Evolutionary conservation across 2,888 invertebrate species (phyloP), one percentile per base, ranked within the genome.

Genomic region (Drosophila setosimentum): DNA sequence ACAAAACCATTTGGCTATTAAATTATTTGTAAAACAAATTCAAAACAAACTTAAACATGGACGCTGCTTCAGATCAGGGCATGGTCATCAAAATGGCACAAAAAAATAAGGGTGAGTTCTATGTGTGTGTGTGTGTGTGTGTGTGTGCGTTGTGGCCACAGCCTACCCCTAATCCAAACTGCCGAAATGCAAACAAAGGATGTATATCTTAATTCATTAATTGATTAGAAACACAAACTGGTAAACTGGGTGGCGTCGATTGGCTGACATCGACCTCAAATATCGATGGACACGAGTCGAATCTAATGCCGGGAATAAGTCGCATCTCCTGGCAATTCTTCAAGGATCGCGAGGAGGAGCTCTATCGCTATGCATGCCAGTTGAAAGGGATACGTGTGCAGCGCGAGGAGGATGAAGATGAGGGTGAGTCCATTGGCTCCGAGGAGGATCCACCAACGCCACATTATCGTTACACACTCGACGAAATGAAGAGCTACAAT

Each of bases 401-500:
- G 59, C 69, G 74, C 21, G 70, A 69, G 27, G 68, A 74, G 49
- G 83, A 88, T 35, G 55, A n/a, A 18, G 69, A 70, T 21, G 75
- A 80, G 42, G 76, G 76, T 1, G 86, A 81, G n/a, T 79, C 77
- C 2, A 29, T 73, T 7, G 79, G 76, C 8, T 79, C 84, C 6
- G 87, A 87, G 21, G 84, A 85, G 53, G 77, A 89, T 59, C 73
- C 67, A 21, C 45, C 67, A 0, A 73, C 70, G 62, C 62, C 61
- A 8, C 65, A 68, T 16, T 89, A 89, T 49, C 90, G 87, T n/a
- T 87, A 87, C 50, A 87, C 87, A 21, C 37, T 87, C 29, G 87
- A 87, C n/a, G 88, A 87, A 45, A 89, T 87, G 87, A 87, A 87
- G 37, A 87, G 87, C 68, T 89, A 75, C 53, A 87, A 87, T 70